Evolutionary conservation across 1,140 invertebrate genomes (phyloP), one percentile per base, ranked within the genome.

Genomic region (Drosophila nikananu): DNA sequence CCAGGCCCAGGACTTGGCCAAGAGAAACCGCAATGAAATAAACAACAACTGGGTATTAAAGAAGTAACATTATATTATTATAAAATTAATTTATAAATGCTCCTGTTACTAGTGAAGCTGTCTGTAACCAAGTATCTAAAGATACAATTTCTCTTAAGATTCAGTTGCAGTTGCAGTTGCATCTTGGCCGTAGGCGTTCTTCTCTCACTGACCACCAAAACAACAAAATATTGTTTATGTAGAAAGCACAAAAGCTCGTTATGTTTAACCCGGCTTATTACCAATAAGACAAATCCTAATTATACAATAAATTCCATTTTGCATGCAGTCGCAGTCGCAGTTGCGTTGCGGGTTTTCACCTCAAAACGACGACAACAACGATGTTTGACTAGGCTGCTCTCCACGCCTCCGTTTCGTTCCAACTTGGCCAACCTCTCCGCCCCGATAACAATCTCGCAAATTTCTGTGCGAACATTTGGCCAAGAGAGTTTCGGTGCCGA

Each of bases 301-400:
- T 91, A 91, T 89, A 91, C 89, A 91, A 91, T 91, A 91, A 91
- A 91, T 91, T 91, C 83, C 89, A 87, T 90, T 90, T 90, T 90
- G 86, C 86, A 90, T 90, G 86, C 78, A 77, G 37, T 77, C 57
- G 60, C 78, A 57, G 54, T 78, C 77, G 86, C 74, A 77, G 23
- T 77, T 44, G 74, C 81, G 55, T 55, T 81, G 78, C 89, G 63
- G 74, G 79, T 90, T 90, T 90, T 90, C 86, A 90, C 84, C 81
- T 81, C 30, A 30, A 30, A 55, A 68, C 67, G 64, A 71, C 64
- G 60, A 77, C 86, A 64, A 77, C 68, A 60, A 59, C 52, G 54
- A 79, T 79, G 60, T 81, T 81, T 81, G 73, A 73, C 72, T 81
- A 72, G 74, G 68, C 81, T 83, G 81, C 72, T 75, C 72, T 75